These are phyloP conservation scores for Siderastrea siderea DNA, from an alignment of 92 coral and sea anemone genomes.

Conservation along the genomic window DNA sequence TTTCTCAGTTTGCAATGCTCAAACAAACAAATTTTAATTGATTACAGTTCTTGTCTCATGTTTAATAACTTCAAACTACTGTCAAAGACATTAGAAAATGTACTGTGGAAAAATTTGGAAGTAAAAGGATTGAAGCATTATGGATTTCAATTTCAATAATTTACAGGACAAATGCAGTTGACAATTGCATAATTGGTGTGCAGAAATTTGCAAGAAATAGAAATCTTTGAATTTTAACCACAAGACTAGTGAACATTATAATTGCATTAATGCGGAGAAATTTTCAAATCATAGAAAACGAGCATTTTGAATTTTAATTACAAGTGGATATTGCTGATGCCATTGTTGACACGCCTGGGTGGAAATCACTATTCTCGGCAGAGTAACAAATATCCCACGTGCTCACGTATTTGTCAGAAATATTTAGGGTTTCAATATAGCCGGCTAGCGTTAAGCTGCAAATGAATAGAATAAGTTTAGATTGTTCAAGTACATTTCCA, in stretches of 20 bases:
- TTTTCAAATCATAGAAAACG: neutral
- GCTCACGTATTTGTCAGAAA: slow-evolving; percentile 6
- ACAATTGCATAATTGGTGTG: too few relatives aligned
- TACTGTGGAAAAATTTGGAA: too few relatives aligned
- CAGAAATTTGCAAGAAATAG: too few relatives aligned
- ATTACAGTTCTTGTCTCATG: too few relatives aligned
- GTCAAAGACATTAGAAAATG: too few relatives aligned
- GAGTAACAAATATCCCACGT: slow-evolving; percentile 42
- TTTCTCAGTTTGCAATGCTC: neutral
- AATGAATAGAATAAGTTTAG: neutral
- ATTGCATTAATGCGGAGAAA: neutral
- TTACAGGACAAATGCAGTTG: too few relatives aligned
- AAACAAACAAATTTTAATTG: neutral
- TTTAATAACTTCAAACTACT: too few relatives aligned
- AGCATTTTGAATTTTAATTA: neutral
- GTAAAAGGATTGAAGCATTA: too few relatives aligned
- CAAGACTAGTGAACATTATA: too few relatives aligned
- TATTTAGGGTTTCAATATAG: neutral
- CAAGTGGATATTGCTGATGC: neutral
- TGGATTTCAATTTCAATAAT: too few relatives aligned
- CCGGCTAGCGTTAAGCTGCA: neutral
- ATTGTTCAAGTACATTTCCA: neutral
- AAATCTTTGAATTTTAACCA: neutral
- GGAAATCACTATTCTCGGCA: neutral
- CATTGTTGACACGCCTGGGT: neutral